These are phyloP conservation scores for Orcinus orca DNA, from an alignment of 2,113 vertebrate genomes.

Conservation along the genomic window DNA sequence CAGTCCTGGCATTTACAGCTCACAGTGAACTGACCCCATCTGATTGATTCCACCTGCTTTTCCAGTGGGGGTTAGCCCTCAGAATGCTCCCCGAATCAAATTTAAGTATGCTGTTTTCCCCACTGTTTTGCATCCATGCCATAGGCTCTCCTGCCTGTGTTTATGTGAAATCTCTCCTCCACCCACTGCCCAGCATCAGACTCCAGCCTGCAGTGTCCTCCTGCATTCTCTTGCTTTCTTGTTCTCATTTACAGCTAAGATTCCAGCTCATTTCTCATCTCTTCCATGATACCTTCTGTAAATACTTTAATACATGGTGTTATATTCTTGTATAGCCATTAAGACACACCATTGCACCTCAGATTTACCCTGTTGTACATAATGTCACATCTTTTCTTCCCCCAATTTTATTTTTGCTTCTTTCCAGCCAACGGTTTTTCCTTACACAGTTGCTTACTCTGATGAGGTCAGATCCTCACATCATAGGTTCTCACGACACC, in stretches of 20 bases:
- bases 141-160: background rate
- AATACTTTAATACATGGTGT: background rate
- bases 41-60: background rate
- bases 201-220: rapidly evolving
- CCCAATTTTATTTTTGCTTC: background rate
- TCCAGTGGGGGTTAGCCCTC: background rate
- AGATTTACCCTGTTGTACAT: background rate
- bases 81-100: background rate
- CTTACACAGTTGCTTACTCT: background rate
- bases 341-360: background rate
- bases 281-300: background rate
- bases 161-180: background rate
- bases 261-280: background rate
- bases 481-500: background rate
- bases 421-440: background rate
- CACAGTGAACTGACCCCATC: background rate
- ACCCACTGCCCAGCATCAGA: background rate
- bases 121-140: background rate
- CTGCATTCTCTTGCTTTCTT: background rate
- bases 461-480: background rate
- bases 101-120: background rate
- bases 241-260: background rate
- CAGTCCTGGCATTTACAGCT: background rate
- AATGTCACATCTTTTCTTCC: background rate
- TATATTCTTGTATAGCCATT: background rate